phyloP scores from a whole-genome alignment of 2,888 invertebrate genomes.

The Poecilus cupreus region DNA sequence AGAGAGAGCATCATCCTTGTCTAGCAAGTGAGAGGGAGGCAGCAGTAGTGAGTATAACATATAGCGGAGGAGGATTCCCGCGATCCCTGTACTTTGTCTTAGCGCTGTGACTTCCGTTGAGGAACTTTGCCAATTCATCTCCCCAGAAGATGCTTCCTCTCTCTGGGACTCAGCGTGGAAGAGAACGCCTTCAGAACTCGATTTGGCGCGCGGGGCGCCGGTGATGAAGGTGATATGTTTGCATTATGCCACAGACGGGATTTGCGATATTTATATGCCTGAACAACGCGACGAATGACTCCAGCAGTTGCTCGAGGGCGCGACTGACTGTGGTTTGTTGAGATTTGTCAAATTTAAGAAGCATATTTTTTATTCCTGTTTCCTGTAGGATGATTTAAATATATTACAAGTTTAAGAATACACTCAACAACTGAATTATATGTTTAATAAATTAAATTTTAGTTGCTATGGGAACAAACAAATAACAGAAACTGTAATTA shows the following conservation, averaged over 20 bases:
- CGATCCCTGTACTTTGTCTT: constrained; percentile 68
- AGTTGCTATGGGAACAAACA: too few relatives aligned
- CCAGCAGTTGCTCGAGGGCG: not conserved
- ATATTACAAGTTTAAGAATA: not conserved
- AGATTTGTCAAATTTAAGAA: constrained; percentile 32
- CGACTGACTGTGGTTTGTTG: not conserved
- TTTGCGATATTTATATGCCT: constrained; percentile 66
- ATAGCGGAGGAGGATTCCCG: constrained; percentile 27
- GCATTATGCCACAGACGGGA: constrained; percentile 68
- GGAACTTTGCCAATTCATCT: constrained; percentile 72
- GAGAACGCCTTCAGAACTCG: constrained; percentile 72
- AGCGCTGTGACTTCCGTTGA: constrained; percentile 69
- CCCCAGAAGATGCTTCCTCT: constrained; percentile 71
- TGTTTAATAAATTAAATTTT: too few relatives aligned
- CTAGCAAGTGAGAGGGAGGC: constrained; percentile 1
- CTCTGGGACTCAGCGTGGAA: constrained; percentile 63
- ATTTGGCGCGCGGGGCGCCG: constrained; percentile 70
- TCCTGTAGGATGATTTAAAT: constrained; percentile 16
- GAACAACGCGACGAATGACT: constrained; percentile 3
- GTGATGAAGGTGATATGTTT: constrained; percentile 71
- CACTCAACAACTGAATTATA: too few relatives aligned
- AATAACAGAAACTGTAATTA: too few relatives aligned
- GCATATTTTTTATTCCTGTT: constrained; percentile 19
- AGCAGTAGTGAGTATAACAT: constrained; percentile 27
- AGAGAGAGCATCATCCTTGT: not conserved